Evolutionary conservation across 2,797 vertebrate species (phyloP).

Genomic region (Poecilia velifera): DNA sequence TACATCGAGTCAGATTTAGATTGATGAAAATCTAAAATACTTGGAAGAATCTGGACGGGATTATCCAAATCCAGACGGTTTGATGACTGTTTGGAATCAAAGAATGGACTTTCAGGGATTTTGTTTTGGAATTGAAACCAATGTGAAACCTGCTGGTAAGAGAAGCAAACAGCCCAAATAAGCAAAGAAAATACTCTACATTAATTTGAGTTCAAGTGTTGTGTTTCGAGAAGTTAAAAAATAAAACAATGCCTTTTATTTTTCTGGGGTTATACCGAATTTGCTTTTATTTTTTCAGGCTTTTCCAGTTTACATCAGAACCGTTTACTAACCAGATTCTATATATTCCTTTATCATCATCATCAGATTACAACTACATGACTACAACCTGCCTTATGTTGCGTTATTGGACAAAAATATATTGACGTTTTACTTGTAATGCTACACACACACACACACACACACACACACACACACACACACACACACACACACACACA

Average conservation of each 20-base stretch:
- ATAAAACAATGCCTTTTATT: neutral
- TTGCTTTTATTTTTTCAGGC: neutral
- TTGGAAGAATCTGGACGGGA: neutral
- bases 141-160: neutral
- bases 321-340: neutral
- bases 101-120: neutral
- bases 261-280: neutral
- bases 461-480: too few relatives aligned
- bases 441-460: too few relatives aligned
- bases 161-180: too few relatives aligned
- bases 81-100: neutral
- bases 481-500: neutral
- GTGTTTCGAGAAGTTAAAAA: neutral
- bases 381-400: too few relatives aligned
- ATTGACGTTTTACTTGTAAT: neutral
- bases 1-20: neutral
- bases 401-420: too few relatives aligned
- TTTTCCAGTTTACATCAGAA: neutral
- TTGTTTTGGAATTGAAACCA: neutral
- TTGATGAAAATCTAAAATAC: neutral
- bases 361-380: neutral
- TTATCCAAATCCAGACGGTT: neutral
- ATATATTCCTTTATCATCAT: neutral
- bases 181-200: too few relatives aligned
- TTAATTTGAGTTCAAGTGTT: too few relatives aligned